Base-by-base conservation (phyloP, 2,888 invertebrate species). In the Byasa hedistus region DNA sequence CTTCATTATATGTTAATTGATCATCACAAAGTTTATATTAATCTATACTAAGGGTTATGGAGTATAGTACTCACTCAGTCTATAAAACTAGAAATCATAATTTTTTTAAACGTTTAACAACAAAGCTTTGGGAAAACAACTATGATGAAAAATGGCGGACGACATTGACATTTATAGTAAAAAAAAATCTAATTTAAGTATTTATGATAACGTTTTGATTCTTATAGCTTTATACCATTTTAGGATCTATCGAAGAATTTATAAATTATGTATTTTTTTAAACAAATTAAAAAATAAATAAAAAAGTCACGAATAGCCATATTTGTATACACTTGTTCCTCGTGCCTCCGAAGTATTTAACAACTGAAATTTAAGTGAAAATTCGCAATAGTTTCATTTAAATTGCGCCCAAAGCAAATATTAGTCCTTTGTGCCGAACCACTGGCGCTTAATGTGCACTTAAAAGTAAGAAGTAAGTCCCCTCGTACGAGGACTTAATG, bases 401-500 rank as follows among this genome's bases (percentile, higher is more conserved):
- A 56, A 61, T 54, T 61, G 44, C 61, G 17, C 23, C 55, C 55
- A 62, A 24, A 44, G 61, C 61, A 55, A 62, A 56, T 56, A 44
- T 56, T 62, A 62, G 44, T 58, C 44, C 39, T 44, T 56, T 56
- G 58, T 58, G 17, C 44, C 2, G 58, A 44, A 62, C 39, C 44
- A 56, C 39, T 62, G 44, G 39, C 39, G 55, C 55, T 39, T 39
- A 62, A 55, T 62, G 22, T 61, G 23, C 61, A 44, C 55, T 62
- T 56, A 24, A 54, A 61, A 62, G 61, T 55, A n/a, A n/a, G n/a
- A 56, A 56, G 54, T 8, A 27, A 17, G 24, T 44, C 44, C n/a
- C 56, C 56, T 62, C 23, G 15, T 52, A 62, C 24, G 5, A 17
- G 55, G 39, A 62, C 44, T 62, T 62, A 62, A 62, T 62, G 61